phyloP scores from a whole-genome alignment of 1,140 invertebrate species.

The Neodiprion fabricii region DNA sequence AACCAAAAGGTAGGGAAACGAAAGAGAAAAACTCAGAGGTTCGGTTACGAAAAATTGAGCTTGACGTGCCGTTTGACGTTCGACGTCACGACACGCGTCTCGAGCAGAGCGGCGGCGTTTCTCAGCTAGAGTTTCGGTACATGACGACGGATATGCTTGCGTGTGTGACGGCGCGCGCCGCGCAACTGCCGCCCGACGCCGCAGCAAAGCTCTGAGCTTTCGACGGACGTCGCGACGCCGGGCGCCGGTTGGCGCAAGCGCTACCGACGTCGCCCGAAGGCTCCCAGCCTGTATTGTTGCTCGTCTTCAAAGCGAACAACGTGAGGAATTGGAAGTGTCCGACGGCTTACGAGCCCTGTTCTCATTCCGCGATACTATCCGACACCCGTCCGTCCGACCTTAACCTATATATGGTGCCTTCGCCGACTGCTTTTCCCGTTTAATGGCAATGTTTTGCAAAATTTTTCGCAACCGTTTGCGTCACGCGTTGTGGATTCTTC shows the following conservation, averaged over 20 bases:
- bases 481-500: too few relatives aligned
- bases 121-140: neutral
- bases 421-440: too few relatives aligned
- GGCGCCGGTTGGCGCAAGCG: slow-evolving; percentile 46
- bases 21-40: too few relatives aligned
- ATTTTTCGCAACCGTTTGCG: too few relatives aligned
- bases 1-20: too few relatives aligned
- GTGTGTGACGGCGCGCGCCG: slow-evolving; percentile 59
- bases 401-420: neutral
- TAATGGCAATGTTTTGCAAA: too few relatives aligned
- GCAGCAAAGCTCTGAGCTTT: slow-evolving; percentile 30
- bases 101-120: neutral
- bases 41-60: neutral
- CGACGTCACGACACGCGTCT: slow-evolving; percentile 9
- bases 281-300: slow-evolving; percentile 2
- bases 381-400: neutral
- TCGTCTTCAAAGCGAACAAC: slow-evolving; percentile 22
- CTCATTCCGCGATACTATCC: neutral
- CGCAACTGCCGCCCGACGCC: slow-evolving; percentile 56
- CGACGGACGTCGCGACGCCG: slow-evolving; percentile 29
- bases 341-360: neutral
- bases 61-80: neutral
- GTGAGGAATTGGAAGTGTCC: slow-evolving; percentile 32
- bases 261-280: slow-evolving; percentile 21
- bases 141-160: slow-evolving; percentile 43